A percentile compares a stretch with the other conserved stretches of the same genome.
Evolutionary conservation across 2,797 vertebrate genomes (phyloP).

Genomic region (Jordanella pulchra): DNA sequence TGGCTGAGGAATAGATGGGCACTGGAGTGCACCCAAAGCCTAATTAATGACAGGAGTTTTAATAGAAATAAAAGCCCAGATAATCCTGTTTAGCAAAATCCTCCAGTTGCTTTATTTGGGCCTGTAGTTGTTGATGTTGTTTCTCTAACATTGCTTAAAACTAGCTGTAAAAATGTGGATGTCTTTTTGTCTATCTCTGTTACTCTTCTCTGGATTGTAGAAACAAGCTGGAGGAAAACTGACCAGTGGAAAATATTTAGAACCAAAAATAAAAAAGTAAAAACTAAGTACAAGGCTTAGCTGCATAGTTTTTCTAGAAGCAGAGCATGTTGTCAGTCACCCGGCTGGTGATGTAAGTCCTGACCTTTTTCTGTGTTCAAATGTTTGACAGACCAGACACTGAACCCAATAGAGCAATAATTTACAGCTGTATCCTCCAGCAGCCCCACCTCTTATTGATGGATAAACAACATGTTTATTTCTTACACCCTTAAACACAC

Average conservation of each 20-base stretch:
- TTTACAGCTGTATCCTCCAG: background rate
- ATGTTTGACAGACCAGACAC: background rate
- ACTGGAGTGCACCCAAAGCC: constrained; percentile 58
- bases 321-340: background rate
- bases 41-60: constrained; percentile 72
- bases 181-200: too few relatives aligned
- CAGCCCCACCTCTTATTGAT: constrained; percentile 1
- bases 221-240: too few relatives aligned
- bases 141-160: constrained; percentile 32
- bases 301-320: too few relatives aligned
- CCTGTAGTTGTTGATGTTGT: constrained; percentile 49
- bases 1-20: constrained; percentile 54
- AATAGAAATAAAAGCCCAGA: constrained; percentile 69
- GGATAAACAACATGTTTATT: background rate
- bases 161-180: too few relatives aligned
- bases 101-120: constrained; percentile 64
- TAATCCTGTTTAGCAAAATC: constrained; percentile 60
- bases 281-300: too few relatives aligned
- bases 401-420: background rate
- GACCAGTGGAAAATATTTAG: too few relatives aligned
- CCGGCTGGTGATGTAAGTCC: background rate
- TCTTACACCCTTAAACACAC: background rate
- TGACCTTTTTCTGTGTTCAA: background rate
- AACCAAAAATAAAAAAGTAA: too few relatives aligned
- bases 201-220: too few relatives aligned